Conservation (phyloP, 2,113 vertebrate species). For the Apteryx owenii region DNA sequence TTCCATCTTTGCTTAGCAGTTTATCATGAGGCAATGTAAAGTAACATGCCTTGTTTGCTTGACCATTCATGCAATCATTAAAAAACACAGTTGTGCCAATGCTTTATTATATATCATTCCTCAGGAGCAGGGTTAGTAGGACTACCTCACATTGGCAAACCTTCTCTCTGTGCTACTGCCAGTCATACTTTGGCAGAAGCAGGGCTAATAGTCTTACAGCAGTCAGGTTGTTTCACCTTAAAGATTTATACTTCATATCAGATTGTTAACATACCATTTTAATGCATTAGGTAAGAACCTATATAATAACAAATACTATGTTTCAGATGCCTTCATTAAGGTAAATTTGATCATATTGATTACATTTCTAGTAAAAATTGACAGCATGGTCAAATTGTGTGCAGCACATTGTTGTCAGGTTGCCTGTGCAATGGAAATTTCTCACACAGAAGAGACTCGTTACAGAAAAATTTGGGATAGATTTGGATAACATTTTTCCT, state of each 20-base stretch:
- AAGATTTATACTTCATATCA: not conserved
- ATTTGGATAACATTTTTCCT: not conserved
- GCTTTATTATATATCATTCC: not conserved
- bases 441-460: not conserved
- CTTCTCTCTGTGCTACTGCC: not conserved
- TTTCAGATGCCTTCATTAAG: constrained; percentile 27
- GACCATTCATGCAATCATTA: not conserved
- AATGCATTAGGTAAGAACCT: constrained; percentile 19
- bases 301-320: not conserved
- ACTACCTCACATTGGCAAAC: not conserved
- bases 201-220: not conserved
- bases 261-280: constrained; percentile 17
- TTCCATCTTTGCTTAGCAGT: not conserved
- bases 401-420: not conserved
- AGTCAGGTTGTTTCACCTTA: not conserved
- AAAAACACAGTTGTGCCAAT: not conserved
- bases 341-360: constrained; percentile 20
- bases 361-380: not conserved
- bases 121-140: not conserved
- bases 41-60: not conserved
- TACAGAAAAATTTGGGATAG: not conserved
- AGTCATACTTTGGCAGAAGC: not conserved
- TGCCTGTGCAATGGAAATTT: not conserved
- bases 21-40: not conserved
- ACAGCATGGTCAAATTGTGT: not conserved